A percentile compares a stretch with the other conserved stretches of the same genome.
Evolutionary conservation across 1,140 invertebrate species (phyloP).

Genomic region (Mylabris phalerata): DNA sequence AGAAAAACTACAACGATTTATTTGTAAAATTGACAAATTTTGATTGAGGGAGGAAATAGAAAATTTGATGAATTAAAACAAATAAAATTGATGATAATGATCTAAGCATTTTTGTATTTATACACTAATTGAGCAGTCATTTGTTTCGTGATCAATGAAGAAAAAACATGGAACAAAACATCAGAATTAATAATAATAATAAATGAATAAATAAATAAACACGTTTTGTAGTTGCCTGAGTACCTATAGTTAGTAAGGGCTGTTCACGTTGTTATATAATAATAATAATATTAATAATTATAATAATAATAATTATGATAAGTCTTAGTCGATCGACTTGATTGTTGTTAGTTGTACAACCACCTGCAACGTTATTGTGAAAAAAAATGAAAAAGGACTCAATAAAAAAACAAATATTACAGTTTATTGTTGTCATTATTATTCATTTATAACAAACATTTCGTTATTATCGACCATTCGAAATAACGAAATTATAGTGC

Average conservation of each 20-base stretch:
- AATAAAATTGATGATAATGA: too few species aligned
- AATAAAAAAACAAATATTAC: constrained; percentile 33
- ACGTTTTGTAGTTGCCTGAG: constrained; percentile 41
- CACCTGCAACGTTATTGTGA: constrained; percentile 39
- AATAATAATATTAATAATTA: constrained; percentile 36
- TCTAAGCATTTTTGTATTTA: constrained; percentile 36
- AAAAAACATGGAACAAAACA: constrained; percentile 4
- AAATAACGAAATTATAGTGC: background rate
- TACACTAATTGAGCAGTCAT: constrained; percentile 36
- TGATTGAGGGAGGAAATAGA: background rate
- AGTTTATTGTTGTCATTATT: constrained; percentile 19
- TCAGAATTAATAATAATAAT: constrained; percentile 5
- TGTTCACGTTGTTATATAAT: constrained; percentile 45
- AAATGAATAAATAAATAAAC: constrained; percentile 14
- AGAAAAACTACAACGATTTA: too few species aligned
- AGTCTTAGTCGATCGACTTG: constrained; percentile 35
- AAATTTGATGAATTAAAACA: background rate
- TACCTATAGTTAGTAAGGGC: constrained; percentile 42
- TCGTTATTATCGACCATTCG: background rate
- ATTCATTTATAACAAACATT: constrained; percentile 1
- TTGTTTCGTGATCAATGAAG: constrained; percentile 19
- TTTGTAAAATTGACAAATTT: too few species aligned
- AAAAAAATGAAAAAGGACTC: constrained; percentile 28
- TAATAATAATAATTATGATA: constrained; percentile 20
- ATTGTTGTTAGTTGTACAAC: constrained; percentile 38